Conservation (phyloP, 1,140 invertebrate species). For the Homarus americanus region DNA sequence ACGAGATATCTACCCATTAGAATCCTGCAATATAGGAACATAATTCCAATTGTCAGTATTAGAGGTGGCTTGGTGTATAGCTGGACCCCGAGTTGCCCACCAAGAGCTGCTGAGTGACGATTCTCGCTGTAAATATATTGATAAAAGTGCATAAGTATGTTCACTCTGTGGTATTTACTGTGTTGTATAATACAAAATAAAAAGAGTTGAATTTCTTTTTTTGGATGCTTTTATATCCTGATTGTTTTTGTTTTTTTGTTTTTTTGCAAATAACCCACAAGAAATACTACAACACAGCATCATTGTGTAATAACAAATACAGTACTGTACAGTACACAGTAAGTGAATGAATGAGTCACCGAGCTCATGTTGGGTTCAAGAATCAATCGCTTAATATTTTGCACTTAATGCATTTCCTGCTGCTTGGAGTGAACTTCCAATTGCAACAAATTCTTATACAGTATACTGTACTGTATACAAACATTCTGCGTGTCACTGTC, state of each 20-base stretch:
- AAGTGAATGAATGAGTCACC: too few relatives aligned
- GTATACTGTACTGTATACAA: too few relatives aligned
- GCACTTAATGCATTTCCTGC: too few relatives aligned
- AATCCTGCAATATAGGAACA: neutral
- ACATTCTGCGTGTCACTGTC: too few relatives aligned
- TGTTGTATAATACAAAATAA: constrained; percentile 11
- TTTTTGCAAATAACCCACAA: too few relatives aligned
- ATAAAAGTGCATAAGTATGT: neutral
- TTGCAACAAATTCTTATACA: too few relatives aligned
- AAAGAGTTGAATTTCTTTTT: constrained; percentile 4
- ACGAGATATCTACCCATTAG: neutral
- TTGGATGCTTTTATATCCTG: neutral
- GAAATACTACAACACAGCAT: neutral
- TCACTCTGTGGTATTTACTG: neutral
- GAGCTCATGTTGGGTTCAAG: too few relatives aligned
- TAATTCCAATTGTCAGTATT: constrained; percentile 1
- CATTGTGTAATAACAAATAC: too few relatives aligned
- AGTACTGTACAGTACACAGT: too few relatives aligned
- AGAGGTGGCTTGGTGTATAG: neutral
- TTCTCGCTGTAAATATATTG: constrained; percentile 1
- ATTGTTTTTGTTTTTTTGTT: neutral
- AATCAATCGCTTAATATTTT: too few relatives aligned
- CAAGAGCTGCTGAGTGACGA: neutral
- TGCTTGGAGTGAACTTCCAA: too few relatives aligned
- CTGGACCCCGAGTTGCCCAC: neutral